Conservation (phyloP, 1,140 invertebrate genomes). For the Dreissena polymorpha region DNA sequence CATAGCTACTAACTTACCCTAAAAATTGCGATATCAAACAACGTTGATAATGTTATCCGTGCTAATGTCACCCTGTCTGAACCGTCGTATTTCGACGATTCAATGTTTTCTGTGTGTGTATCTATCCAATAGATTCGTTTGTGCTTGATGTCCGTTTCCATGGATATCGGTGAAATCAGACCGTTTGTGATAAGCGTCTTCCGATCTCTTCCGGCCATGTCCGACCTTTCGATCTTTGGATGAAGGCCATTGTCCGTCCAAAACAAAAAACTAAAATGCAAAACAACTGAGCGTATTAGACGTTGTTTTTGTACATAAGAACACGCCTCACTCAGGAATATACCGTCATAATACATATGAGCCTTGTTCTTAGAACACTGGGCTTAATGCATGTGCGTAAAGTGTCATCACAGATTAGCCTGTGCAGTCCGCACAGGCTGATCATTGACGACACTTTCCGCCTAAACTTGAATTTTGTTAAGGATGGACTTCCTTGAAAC, state of each 20-base stretch:
- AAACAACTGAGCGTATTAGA: not conserved
- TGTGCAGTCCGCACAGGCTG: no score
- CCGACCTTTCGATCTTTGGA: conserved; percentile 13
- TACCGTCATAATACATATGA: no score
- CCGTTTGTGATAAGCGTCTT: not conserved
- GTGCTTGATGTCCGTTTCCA: not conserved
- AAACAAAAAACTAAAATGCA: not conserved
- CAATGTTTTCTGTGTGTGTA: not conserved
- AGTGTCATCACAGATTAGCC: no score
- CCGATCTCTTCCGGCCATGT: not conserved
- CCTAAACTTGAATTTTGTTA: no score
- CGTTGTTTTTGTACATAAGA: not conserved
- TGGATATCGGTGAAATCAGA: not conserved
- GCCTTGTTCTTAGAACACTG: no score
- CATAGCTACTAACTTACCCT: not conserved
- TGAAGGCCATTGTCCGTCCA: conserved; percentile 10
- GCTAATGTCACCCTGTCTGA: not conserved
- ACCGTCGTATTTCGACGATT: conserved; percentile 15
- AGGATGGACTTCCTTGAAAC: no score
- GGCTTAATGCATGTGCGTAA: no score
- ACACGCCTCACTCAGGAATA: not conserved
- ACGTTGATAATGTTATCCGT: not conserved
- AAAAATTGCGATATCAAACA: conserved; percentile 28
- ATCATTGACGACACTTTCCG: no score
- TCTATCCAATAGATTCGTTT: conserved; percentile 24